A percentile compares a stretch with the other conserved stretches of the same genome.
These are phyloP conservation scores for Leucopsar rothschildi DNA, from an alignment of 2,113 vertebrate genomes.

Conservation along the genomic window DNA sequence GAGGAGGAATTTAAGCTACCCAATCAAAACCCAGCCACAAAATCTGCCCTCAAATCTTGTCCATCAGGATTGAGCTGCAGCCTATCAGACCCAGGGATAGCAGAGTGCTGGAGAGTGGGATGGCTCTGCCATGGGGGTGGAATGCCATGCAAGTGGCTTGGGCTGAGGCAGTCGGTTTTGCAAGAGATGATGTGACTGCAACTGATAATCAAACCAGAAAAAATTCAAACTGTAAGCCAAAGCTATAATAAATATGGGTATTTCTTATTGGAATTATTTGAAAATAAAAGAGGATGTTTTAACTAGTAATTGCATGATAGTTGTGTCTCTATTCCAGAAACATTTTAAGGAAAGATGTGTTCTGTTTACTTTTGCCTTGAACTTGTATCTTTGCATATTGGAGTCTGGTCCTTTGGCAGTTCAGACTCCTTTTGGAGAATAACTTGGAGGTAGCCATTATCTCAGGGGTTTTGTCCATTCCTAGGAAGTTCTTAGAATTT, in stretches of 20 bases:
- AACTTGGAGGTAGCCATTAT: not conserved
- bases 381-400: not conserved
- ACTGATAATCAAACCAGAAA: no score
- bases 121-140: not conserved
- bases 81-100: not conserved
- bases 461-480: not conserved
- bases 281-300: not conserved
- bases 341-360: not conserved
- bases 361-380: not conserved
- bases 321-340: not conserved
- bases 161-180: not conserved
- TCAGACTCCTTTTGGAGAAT: not conserved
- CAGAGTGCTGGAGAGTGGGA: not conserved
- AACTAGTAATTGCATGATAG: not conserved
- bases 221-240: not conserved
- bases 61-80: not conserved
- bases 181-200: not conserved
- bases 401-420: not conserved
- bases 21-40: not conserved
- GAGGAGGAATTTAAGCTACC: not conserved
- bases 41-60: not conserved
- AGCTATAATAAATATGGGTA: not conserved
- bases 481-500: not conserved
- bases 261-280: not conserved
- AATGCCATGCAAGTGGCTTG: accelerated